Conservation (phyloP, 2,888 invertebrate genomes). For the Strigamia crassipes region DNA sequence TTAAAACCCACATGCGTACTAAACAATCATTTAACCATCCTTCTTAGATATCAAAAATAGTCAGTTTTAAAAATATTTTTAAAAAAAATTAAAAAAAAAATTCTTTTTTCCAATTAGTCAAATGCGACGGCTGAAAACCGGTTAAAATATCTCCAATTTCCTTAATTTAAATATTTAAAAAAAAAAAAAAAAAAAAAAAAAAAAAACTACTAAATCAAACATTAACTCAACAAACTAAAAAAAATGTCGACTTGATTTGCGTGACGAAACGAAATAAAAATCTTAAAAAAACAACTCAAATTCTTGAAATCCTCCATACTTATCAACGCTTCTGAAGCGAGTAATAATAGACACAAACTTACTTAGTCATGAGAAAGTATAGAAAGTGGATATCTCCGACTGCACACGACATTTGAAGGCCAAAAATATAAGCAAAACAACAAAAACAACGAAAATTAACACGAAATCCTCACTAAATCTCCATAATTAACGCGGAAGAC, state of each 20-base stretch:
- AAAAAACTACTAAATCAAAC: too few relatives aligned
- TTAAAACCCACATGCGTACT: background rate
- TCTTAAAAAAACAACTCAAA: background rate
- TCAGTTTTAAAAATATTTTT: background rate
- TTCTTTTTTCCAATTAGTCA: too few relatives aligned
- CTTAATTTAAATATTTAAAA: too few relatives aligned
- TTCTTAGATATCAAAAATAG: background rate
- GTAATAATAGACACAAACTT: background rate
- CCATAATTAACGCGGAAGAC: background rate
- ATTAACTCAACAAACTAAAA: too few relatives aligned
- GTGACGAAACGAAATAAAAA: background rate
- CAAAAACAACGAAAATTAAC: background rate
- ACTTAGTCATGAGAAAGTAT: background rate
- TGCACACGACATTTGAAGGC: background rate
- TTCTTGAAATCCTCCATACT: background rate
- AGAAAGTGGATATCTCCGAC: background rate
- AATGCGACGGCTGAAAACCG: too few relatives aligned
- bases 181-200: too few relatives aligned
- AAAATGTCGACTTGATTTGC: too few relatives aligned
- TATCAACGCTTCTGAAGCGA: conserved; percentile 18
- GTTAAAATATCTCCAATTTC: too few relatives aligned
- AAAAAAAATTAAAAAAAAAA: background rate
- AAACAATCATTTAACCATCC: background rate
- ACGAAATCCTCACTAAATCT: too few relatives aligned
- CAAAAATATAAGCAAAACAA: background rate